These are phyloP conservation scores for Phallusia fumigata DNA, from an alignment of 23 tunicate genomes.

Conservation along the genomic window DNA sequence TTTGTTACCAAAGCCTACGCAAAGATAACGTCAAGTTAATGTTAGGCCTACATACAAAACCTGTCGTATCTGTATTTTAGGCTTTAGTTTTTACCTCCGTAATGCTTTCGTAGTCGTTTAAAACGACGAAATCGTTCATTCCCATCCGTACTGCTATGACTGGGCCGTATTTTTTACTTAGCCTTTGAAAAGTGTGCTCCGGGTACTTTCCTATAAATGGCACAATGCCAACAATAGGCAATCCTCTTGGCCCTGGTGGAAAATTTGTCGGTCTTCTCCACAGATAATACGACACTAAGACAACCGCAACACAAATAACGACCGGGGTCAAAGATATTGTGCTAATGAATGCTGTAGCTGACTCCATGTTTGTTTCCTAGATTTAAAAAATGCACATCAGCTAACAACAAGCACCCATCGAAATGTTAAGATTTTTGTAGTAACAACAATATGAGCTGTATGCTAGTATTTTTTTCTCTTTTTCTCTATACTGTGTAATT, in stretches of 20 bases:
- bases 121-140: constrained; percentile 5
- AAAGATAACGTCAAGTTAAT: too few relatives aligned
- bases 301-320: background rate
- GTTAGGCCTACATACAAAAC: too few relatives aligned
- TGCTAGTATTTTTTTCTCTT: too few relatives aligned
- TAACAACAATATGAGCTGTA: too few relatives aligned
- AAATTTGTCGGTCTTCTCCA: background rate
- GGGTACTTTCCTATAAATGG: constrained; percentile 17
- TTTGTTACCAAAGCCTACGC: background rate
- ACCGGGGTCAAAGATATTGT: background rate
- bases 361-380: too few relatives aligned
- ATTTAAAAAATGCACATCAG: too few relatives aligned
- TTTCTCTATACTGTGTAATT: too few relatives aligned
- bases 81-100: background rate
- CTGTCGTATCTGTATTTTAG: too few relatives aligned
- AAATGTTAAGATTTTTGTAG: too few relatives aligned
- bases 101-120: constrained; percentile 8
- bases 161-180: constrained; percentile 26
- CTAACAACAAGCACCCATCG: too few relatives aligned
- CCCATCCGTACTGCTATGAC: constrained; percentile 30
- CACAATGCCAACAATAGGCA: constrained; percentile 17
- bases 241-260: constrained; percentile 38
- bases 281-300: background rate
- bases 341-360: too few relatives aligned
- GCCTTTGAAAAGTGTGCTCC: background rate